Evolutionary conservation across 2,113 vertebrate genomes (phyloP), one percentile per base, ranked within the genome.

Genomic region (Larimichthys crocea): DNA sequence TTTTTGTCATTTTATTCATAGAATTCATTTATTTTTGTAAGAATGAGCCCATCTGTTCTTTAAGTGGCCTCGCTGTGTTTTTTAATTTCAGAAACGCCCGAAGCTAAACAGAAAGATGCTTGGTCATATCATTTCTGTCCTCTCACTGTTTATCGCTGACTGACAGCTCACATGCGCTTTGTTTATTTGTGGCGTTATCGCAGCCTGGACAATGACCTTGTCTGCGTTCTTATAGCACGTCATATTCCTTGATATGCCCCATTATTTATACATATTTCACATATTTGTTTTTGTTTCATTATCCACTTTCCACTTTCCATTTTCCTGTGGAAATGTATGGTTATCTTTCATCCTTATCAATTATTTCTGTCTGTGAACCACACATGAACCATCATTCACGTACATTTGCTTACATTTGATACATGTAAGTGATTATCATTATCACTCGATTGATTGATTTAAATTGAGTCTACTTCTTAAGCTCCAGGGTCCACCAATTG

Each of bases 11-110:
- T 40, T 10, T 46, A 1, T 52, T 42, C 12, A 50, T 24, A n/a
- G 17, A 10, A 5, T 62, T 8, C 1, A 35, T 60, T n/a, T 57
- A 16, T 67, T 20, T 53, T 42, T 42, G 56, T 5, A 40, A 40
- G 35, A 40, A 40, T 8, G 35, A 40, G 35, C 72, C 60, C 64
- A 74, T 74, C 59, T 61, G 53, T 53, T 64, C 55, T 35, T 46
- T 22, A 61, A 69, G 75, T 82, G 68, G 79, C 49, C 63, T 69
- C 35, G 57, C 79, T 79, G 70, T 22, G 48, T 53, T 79, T 79
- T 84, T 78, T 40, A 35, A 79, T 62, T 46, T 67, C 46, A 48
- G 53, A 74, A 57, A 52, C 4, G 22, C 44, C 24, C 31, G 0
- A 24, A 73, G 55, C 40, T 50, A 29, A 64, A 5, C 44, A 17